phyloP scores from a whole-genome alignment of 2,797 vertebrate genomes.

The Chloroceryle amazona region DNA sequence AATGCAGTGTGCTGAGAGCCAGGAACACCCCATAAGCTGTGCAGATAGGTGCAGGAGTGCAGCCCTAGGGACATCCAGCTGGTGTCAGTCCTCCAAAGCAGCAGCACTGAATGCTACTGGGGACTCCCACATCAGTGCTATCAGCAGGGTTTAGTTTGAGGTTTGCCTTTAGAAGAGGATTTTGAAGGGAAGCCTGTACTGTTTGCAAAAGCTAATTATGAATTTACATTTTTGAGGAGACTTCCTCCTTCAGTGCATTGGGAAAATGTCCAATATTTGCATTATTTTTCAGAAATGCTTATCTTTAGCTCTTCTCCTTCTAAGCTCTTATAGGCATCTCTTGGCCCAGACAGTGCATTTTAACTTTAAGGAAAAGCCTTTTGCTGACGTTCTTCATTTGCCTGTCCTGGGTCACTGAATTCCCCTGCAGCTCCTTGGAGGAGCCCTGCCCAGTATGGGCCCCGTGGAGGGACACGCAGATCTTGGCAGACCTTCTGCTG shows the following conservation, averaged over 20 bases:
- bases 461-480: not conserved
- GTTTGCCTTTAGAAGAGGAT: not conserved
- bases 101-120: not conserved
- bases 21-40: rapidly evolving
- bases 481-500: slow-evolving; percentile 14
- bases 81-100: not conserved
- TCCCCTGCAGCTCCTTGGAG: not conserved
- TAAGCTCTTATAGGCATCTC: not conserved
- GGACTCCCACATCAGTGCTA: rapidly evolving
- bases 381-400: not conserved
- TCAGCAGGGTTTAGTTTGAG: not conserved
- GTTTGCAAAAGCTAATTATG: not conserved
- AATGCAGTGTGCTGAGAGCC: not conserved
- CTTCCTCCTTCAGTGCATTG: not conserved
- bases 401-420: not conserved
- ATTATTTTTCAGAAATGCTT: slow-evolving; percentile 31
- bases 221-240: slow-evolving; percentile 43
- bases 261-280: not conserved
- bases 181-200: not conserved
- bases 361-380: not conserved
- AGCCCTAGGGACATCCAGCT: not conserved
- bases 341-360: not conserved
- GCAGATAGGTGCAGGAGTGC: rapidly evolving
- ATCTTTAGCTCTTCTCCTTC: slow-evolving; percentile 27
- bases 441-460: not conserved